Evolutionary conservation across 2,113 vertebrate species (phyloP), one percentile per base, ranked within the genome.

Genomic region (Eulemur rufifrons): DNA sequence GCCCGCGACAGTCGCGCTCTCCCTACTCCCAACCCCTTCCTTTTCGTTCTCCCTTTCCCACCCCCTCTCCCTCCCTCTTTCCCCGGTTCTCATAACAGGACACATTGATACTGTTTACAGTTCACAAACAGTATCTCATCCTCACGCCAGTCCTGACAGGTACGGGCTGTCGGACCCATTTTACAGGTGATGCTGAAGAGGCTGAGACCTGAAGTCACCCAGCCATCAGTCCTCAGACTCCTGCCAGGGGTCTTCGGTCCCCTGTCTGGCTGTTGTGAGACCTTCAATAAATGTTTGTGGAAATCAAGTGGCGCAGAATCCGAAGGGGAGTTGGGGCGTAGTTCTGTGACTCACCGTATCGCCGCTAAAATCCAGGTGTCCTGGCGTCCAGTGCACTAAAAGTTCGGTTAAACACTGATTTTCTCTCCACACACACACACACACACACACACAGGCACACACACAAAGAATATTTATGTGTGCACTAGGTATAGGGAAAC

Each of bases 381-480:
- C 50, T 39, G 14, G 71, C 32, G 74, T 80, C 63, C 50, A 52
- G 0, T 29, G 18, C n/a, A 42, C 63, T 47, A 66, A 37, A 90
- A 86, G 8, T 84, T 94, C 56, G 47, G 15, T 84, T 89, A 73
- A 89, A 68, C 34, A 78, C 59, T 45, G 25, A 56, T 21, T 71
- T 17, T 45, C 12, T 34, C n/a, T 47, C 5, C 13, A 21, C 29
- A 15, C 61, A 13, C 2, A 2, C 56, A 39, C 56, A 76, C 34
- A 32, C 25, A 10, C 34, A n/a, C 56, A 52, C 64, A 66, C 3
- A 45, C 45, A 83, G 13, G 59, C 45, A 42, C 20, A 45, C 45
- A 83, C 21, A 66, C 45, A 42, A 15, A 3, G 11, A 92, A 6
- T 21, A 20, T 64, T 47, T 45, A 54, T 52, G 47, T 52, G 18